Conservation (phyloP, 35 echinoderm and acorn worm species). For the Apostichopus californicus region DNA sequence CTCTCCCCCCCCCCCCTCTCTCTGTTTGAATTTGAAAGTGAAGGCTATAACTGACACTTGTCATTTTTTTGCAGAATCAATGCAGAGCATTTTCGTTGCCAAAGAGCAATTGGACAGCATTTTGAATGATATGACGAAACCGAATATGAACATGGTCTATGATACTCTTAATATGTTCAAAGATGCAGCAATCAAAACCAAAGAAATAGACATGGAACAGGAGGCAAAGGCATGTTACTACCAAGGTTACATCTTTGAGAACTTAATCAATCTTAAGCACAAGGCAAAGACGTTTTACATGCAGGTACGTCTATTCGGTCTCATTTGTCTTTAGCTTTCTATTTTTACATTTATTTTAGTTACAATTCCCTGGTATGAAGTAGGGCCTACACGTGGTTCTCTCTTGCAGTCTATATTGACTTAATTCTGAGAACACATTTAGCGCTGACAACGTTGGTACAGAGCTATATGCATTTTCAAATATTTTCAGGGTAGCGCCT, state of each 20-base stretch:
- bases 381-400: too few species aligned
- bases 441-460: too few species aligned
- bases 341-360: too few species aligned
- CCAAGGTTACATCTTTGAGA: constrained; percentile 19
- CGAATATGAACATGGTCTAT: constrained; percentile 19
- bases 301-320: not conserved
- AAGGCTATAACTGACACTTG: too few species aligned
- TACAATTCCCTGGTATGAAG: too few species aligned
- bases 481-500: too few species aligned
- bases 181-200: not conserved
- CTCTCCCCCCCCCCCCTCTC: too few species aligned
- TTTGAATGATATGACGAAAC: not conserved
- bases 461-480: too few species aligned
- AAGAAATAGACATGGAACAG: constrained; percentile 22
- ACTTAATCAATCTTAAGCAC: not conserved
- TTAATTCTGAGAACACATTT: too few species aligned
- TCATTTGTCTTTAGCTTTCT: not conserved
- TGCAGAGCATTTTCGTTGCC: not conserved
- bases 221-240: constrained; percentile 15
- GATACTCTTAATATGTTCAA: constrained; percentile 11
- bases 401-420: too few species aligned
- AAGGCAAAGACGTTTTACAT: not conserved
- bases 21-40: too few species aligned
- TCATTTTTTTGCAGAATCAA: constrained; percentile 5
- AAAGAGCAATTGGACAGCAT: not conserved